These are phyloP conservation scores for Shinisaurus crocodilurus DNA, from an alignment of 2,113 vertebrate genomes.

Conservation along the genomic window DNA sequence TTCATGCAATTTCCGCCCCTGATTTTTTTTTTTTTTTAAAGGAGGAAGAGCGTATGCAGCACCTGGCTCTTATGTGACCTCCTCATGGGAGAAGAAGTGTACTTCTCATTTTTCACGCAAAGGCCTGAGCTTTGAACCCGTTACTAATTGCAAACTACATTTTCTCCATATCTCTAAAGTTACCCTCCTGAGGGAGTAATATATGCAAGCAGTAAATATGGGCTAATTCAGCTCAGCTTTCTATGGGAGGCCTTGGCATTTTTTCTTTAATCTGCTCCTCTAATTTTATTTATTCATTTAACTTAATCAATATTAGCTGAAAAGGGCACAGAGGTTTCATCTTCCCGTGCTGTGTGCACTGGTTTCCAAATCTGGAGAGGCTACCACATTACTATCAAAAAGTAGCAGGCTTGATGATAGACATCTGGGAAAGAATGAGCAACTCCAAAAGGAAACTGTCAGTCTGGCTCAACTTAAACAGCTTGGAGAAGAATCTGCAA, in stretches of 20 bases:
- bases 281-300: conserved; percentile 8
- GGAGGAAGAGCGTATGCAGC: background rate
- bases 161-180: background rate
- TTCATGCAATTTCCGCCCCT: background rate
- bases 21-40: background rate
- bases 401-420: background rate
- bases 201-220: background rate
- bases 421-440: background rate
- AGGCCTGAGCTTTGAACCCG: background rate
- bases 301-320: background rate
- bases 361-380: background rate
- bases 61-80: background rate
- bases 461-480: background rate
- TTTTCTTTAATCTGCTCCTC: background rate
- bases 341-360: background rate
- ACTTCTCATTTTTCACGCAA: background rate
- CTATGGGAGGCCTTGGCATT: background rate
- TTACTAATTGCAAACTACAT: background rate
- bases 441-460: background rate
- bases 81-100: background rate
- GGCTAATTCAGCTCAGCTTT: background rate
- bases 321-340: background rate
- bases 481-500: conserved; percentile 13
- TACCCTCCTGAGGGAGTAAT: background rate
- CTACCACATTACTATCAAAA: background rate